Evolutionary conservation across 2,113 vertebrate species (phyloP).

Genomic region (Actenoides lindsayi): DNA sequence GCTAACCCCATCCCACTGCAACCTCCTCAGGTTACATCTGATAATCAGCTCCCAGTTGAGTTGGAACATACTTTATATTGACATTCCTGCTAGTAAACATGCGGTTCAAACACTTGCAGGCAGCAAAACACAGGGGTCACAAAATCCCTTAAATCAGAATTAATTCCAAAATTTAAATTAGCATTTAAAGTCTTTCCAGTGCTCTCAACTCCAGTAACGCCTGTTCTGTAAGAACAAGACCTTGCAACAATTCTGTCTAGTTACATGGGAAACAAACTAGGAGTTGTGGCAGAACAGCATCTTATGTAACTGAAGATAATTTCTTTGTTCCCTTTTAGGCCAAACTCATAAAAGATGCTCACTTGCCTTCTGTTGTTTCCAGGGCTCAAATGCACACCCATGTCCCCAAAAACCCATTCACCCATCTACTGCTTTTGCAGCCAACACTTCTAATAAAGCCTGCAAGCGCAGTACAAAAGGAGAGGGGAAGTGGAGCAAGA

Average conservation of each 20-base stretch:
- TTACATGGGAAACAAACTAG: not conserved
- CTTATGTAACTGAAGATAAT: slow-evolving; percentile 6
- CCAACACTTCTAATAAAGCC: slow-evolving; percentile 1
- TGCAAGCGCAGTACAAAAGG: not conserved
- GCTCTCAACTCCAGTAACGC: not conserved
- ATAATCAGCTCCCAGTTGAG: not conserved
- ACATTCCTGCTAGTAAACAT: not conserved
- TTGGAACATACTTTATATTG: not conserved
- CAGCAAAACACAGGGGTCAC: not conserved
- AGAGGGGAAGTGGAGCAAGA: not conserved
- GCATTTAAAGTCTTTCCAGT: not conserved
- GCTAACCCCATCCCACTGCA: not conserved
- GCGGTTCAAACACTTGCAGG: not conserved
- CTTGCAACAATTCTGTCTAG: not conserved
- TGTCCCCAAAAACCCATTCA: not conserved
- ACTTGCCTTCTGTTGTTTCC: slow-evolving; percentile 6
- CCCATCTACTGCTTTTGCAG: not conserved
- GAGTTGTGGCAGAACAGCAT: not conserved
- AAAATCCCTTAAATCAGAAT: not conserved
- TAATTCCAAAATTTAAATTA: not conserved
- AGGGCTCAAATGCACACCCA: not conserved
- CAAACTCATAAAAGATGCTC: not conserved
- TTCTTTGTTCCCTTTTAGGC: not conserved
- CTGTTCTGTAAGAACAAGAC: not conserved
- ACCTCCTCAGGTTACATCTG: not conserved